Evolutionary conservation across 2,797 vertebrate species (phyloP).

Genomic region (Ciconia nigra): DNA sequence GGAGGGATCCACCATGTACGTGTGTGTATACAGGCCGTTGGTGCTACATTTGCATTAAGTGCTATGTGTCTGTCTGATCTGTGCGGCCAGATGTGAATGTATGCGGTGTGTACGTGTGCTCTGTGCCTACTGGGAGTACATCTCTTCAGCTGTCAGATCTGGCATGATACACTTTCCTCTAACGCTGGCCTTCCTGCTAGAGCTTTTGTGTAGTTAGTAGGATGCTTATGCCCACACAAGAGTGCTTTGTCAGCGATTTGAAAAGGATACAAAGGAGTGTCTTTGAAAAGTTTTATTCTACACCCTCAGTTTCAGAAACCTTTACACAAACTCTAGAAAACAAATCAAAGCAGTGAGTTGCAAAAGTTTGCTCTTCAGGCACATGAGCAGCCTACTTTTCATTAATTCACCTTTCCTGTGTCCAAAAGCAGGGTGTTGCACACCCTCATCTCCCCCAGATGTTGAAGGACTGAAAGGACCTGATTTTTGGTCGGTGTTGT

Average conservation of each 20-base stretch:
- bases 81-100: fast-evolving
- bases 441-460: not conserved
- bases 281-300: not conserved
- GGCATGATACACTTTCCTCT: not conserved
- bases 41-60: not conserved
- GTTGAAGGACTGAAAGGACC: not conserved
- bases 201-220: not conserved
- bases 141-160: not conserved
- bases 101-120: fast-evolving
- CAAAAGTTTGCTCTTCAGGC: not conserved
- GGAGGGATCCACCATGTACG: no score
- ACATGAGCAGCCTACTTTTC: not conserved
- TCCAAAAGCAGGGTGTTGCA: not conserved
- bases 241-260: not conserved
- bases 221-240: not conserved
- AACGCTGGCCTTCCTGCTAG: not conserved
- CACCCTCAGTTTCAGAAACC: not conserved
- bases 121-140: not conserved
- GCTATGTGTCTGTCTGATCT: not conserved
- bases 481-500: fast-evolving
- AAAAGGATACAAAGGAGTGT: not conserved
- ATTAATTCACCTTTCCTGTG: not conserved
- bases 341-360: not conserved
- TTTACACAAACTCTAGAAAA: not conserved
- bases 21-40: no score